phyloP scores from a whole-genome alignment of 2,113 vertebrate species.

The Ceyx margarethae region DNA sequence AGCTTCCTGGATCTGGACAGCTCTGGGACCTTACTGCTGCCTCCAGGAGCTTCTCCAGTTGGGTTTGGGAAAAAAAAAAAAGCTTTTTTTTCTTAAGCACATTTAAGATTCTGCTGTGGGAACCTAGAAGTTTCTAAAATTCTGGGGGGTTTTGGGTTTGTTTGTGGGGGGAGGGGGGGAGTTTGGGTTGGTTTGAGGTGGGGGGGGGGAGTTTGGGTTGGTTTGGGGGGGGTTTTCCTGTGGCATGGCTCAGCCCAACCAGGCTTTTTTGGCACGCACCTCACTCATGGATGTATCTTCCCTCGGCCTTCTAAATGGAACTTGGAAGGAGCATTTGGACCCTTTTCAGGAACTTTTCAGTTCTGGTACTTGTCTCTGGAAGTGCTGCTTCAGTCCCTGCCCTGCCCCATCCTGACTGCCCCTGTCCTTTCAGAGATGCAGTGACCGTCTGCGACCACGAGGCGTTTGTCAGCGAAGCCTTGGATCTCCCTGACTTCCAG shows the following conservation, averaged over 20 bases:
- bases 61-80: too few species aligned
- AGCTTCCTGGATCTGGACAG: neutral
- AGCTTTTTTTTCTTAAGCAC: too few species aligned
- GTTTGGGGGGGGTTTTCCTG: neutral
- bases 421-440: slow-evolving; percentile 79
- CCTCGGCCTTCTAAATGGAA: neutral
- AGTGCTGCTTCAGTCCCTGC: neutral
- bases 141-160: too few species aligned
- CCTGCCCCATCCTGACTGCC: neutral
- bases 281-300: neutral
- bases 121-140: too few species aligned
- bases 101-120: too few species aligned
- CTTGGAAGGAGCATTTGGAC: neutral
- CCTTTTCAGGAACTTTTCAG: too few species aligned
- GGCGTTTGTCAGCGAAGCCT: slow-evolving; percentile 84
- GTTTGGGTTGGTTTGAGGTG: too few species aligned
- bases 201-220: too few species aligned
- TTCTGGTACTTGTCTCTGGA: neutral
- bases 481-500: slow-evolving; percentile 85
- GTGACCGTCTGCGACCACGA: slow-evolving; percentile 74
- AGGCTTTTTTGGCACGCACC: neutral
- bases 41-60: neutral
- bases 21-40: accelerated
- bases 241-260: neutral
- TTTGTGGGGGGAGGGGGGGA: too few species aligned